These are phyloP conservation scores for Prosopocoilus inquinatus DNA, from an alignment of 2,888 invertebrate species.

Conservation along the genomic window DNA sequence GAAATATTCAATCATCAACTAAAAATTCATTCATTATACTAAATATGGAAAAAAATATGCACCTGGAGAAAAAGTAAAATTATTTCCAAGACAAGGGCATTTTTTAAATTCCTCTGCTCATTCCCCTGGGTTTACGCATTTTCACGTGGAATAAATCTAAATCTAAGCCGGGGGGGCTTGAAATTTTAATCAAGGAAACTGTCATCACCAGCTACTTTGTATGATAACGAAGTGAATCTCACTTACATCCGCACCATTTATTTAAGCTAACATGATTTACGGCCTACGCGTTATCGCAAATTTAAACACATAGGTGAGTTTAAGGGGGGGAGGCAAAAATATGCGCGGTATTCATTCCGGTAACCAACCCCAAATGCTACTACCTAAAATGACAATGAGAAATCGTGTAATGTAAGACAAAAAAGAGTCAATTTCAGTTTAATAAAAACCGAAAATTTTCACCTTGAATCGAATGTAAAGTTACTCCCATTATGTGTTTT, in stretches of 20 bases:
- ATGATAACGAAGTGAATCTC: constrained; percentile 28
- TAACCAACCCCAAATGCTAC: too few relatives aligned
- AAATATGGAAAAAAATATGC: too few relatives aligned
- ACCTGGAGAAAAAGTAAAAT: too few relatives aligned
- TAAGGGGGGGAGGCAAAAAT: not conserved
- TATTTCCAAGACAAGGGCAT: not conserved
- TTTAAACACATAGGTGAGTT: constrained; percentile 3
- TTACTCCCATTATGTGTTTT: too few relatives aligned
- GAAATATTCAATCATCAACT: too few relatives aligned
- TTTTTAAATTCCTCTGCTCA: constrained; percentile 16
- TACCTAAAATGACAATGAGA: too few relatives aligned
- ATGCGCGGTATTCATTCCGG: too few relatives aligned
- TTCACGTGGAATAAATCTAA: constrained; percentile 20
- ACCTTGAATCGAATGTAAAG: too few relatives aligned
- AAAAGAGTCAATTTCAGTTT: too few relatives aligned
- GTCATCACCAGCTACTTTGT: constrained; percentile 27
- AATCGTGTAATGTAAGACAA: too few relatives aligned
- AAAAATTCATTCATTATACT: too few relatives aligned
- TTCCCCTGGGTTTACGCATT: constrained; percentile 11
- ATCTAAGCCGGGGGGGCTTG: constrained; percentile 19
- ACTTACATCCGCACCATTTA: constrained; percentile 22
- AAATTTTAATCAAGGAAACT: constrained; percentile 31
- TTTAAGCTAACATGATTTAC: constrained; percentile 20
- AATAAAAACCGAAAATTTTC: too few relatives aligned
- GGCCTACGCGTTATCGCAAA: not conserved